A percentile compares a stretch with the other conserved stretches of the same genome.
Evolutionary conservation across 1,140 invertebrate genomes (phyloP).

Genomic region (Drosophila ogumai): DNA sequence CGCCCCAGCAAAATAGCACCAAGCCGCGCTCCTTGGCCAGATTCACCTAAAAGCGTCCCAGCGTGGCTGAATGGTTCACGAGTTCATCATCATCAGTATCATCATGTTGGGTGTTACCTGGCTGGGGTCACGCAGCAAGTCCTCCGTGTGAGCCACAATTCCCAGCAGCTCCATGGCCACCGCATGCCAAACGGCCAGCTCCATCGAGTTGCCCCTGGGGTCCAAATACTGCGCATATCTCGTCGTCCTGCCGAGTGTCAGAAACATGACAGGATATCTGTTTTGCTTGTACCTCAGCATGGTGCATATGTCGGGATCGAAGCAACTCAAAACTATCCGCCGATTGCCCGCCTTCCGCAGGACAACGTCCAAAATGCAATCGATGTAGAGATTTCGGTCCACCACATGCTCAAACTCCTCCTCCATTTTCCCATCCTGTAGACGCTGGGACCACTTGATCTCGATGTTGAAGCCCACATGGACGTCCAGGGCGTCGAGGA

Average conservation of each 20-base stretch:
- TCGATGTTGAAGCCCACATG: slow-evolving; percentile 98
- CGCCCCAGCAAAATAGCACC: slow-evolving; percentile 98
- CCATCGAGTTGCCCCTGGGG: slow-evolving; percentile 91
- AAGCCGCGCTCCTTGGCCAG: slow-evolving; percentile 91
- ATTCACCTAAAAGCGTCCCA: slow-evolving; percentile 87
- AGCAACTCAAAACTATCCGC: slow-evolving; percentile 96
- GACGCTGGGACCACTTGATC: slow-evolving; percentile 96
- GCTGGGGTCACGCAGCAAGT: slow-evolving; percentile 92
- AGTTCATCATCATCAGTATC: slow-evolving; percentile 47
- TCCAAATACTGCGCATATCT: slow-evolving; percentile 94
- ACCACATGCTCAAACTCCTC: slow-evolving; percentile 88
- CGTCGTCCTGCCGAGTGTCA: slow-evolving; percentile 93
- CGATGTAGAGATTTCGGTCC: slow-evolving; percentile 96
- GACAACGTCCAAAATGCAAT: slow-evolving; percentile 92
- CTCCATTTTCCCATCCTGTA: slow-evolving; percentile 94
- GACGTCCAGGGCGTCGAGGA: slow-evolving; percentile 91
- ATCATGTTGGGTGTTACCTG: slow-evolving; percentile 85
- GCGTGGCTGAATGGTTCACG: slow-evolving; percentile 43
- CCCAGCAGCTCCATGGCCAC: slow-evolving; percentile 92
- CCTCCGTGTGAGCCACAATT: slow-evolving; percentile 96
- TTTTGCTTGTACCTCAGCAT: slow-evolving; percentile 97
- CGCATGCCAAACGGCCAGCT: slow-evolving; percentile 93
- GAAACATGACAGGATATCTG: slow-evolving; percentile 96
- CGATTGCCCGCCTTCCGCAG: slow-evolving; percentile 91
- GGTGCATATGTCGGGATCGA: slow-evolving; percentile 97